These are phyloP conservation scores for Dynastes hyllus DNA, from an alignment of 2,888 invertebrate species.

Conservation along the genomic window DNA sequence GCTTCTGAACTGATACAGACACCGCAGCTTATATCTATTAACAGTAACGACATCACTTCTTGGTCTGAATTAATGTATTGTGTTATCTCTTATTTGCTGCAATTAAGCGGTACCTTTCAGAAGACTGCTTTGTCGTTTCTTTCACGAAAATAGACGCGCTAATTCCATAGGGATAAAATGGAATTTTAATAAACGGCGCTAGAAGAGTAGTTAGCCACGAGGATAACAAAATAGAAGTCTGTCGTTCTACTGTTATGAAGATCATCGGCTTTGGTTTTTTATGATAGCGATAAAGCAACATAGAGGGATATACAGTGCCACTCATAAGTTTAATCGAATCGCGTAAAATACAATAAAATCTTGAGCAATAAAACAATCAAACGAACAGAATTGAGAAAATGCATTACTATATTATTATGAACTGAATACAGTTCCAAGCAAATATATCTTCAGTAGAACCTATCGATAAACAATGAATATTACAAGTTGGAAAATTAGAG, in stretches of 20 bases:
- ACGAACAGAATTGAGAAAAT: no score
- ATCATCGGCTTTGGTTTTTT: not conserved
- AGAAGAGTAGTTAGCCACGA: not conserved
- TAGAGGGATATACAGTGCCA: not conserved
- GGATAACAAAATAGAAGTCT: conserved; percentile 17
- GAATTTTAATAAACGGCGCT: conserved; percentile 30
- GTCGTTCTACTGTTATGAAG: not conserved
- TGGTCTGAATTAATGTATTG: not conserved
- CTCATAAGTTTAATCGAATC: no score
- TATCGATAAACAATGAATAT: no score
- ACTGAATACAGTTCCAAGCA: no score
- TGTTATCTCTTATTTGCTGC: conserved; percentile 19
- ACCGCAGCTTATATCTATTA: not conserved
- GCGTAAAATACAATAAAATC: no score
- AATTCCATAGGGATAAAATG: conserved; percentile 11
- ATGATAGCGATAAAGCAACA: conserved; percentile 19
- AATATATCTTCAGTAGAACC: no score
- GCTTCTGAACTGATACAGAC: no score
- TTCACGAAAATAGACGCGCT: not conserved
- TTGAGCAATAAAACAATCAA: no score
- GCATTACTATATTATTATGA: no score
- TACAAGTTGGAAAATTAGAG: no score
- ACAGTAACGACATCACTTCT: not conserved
- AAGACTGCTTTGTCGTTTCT: conserved; percentile 16
- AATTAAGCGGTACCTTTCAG: conserved; percentile 11